phyloP scores from a whole-genome alignment of 2,888 invertebrate genomes.

The Cyclophora albipunctata region DNA sequence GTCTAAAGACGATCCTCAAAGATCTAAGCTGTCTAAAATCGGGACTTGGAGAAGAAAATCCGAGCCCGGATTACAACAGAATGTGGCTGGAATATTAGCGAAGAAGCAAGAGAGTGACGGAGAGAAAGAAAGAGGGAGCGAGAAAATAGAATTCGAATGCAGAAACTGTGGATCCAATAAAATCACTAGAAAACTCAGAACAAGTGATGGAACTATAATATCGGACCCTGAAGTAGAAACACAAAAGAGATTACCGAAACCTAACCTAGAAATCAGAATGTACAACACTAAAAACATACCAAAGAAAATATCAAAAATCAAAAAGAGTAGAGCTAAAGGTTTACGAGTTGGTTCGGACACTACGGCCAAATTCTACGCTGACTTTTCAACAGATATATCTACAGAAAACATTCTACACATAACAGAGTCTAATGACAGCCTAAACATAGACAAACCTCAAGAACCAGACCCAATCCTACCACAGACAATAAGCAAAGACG shows the following conservation, averaged over 20 bases:
- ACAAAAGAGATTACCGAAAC: constrained; percentile 42
- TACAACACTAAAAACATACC: constrained; percentile 81
- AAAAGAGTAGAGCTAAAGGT: constrained; percentile 78
- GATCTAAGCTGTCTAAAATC: constrained; percentile 68
- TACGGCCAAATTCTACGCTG: constrained; percentile 80
- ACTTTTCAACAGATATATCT: constrained; percentile 77
- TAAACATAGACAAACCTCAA: constrained; percentile 59
- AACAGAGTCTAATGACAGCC: constrained; percentile 79
- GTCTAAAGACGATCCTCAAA: constrained; percentile 68
- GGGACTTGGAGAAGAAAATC: constrained; percentile 83
- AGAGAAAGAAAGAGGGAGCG: constrained; percentile 54
- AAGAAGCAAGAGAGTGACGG: constrained; percentile 59
- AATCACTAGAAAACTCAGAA: constrained; percentile 47
- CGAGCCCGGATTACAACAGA: constrained; percentile 78
- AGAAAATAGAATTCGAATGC: constrained; percentile 68
- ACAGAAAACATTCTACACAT: constrained; percentile 77
- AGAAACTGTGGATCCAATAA: constrained; percentile 65
- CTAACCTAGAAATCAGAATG: constrained; percentile 73
- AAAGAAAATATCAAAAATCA: constrained; percentile 81
- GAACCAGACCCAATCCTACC: constrained; percentile 30
- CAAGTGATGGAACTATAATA: constrained; percentile 40
- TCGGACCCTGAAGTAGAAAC: constrained; percentile 57
- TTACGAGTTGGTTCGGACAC: constrained; percentile 64
- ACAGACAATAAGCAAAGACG: constrained; percentile 55
- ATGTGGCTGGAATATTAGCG: constrained; percentile 38